phyloP scores from a whole-genome alignment of 2,113 vertebrate species.

The Lampris incognitus region DNA sequence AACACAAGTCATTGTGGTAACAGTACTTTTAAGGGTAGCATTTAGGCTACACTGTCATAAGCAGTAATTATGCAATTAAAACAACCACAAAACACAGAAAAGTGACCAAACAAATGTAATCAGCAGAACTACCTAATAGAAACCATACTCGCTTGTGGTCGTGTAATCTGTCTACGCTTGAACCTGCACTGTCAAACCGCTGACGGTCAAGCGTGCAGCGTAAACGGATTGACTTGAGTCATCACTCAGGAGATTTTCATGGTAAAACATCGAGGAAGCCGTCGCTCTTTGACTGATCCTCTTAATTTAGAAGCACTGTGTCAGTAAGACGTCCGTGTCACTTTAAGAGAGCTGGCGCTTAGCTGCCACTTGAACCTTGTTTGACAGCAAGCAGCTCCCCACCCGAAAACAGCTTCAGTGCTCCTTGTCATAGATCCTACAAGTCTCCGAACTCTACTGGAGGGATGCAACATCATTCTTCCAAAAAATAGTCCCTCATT shows the following conservation, averaged over 20 bases:
- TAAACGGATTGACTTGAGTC: constrained; percentile 11
- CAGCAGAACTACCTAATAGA: constrained; percentile 31
- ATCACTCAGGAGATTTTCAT: constrained; percentile 23
- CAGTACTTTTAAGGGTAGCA: constrained; percentile 2
- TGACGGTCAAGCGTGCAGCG: not conserved
- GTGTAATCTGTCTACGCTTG: not conserved
- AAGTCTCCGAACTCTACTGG: too few relatives aligned
- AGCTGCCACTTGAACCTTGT: constrained; percentile 20
- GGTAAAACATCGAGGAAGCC: constrained; percentile 51
- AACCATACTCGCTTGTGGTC: constrained; percentile 23
- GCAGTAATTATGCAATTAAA: constrained; percentile 23
- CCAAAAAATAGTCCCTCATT: too few relatives aligned
- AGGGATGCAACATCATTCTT: too few relatives aligned
- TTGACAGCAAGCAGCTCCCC: constrained; percentile 32
- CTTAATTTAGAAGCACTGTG: constrained; percentile 52
- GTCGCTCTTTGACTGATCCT: constrained; percentile 52
- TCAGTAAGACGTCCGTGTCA: constrained; percentile 50
- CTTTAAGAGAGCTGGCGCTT: constrained; percentile 23
- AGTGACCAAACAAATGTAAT: constrained; percentile 18
- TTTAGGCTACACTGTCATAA: not conserved
- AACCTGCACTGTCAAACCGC: not conserved
- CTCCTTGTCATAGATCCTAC: too few relatives aligned
- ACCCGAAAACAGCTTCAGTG: not conserved
- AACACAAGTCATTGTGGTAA: constrained; percentile 25
- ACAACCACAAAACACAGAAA: constrained; percentile 7